Conservation (phyloP, 2,888 invertebrate species). For the Himalopsyche kuldschensis region DNA sequence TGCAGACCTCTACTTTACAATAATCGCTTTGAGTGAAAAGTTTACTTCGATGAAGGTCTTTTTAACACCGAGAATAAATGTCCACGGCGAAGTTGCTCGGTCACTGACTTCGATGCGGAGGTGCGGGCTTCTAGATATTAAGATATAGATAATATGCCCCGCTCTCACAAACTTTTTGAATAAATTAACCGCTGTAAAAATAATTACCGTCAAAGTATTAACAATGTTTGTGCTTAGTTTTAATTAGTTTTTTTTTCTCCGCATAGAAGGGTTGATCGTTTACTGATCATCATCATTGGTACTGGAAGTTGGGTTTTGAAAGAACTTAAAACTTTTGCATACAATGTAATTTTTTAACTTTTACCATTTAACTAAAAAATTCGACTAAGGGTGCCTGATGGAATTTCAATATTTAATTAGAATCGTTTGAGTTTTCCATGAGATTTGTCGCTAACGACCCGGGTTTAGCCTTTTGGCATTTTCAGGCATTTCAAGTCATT, state of each 20-base stretch:
- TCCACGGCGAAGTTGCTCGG: background rate
- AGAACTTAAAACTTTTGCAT: too few species aligned
- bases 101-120: background rate
- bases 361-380: too few species aligned
- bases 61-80: background rate
- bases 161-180: background rate
- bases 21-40: background rate
- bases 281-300: too few species aligned
- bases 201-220: background rate
- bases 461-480: too few species aligned
- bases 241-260: background rate
- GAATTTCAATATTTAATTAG: too few species aligned
- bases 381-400: too few species aligned
- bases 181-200: background rate
- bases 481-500: too few species aligned
- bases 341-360: too few species aligned
- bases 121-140: background rate
- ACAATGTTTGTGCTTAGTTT: background rate
- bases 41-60: background rate
- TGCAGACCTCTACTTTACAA: too few species aligned
- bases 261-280: background rate
- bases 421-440: too few species aligned
- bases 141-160: background rate
- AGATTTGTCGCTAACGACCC: too few species aligned
- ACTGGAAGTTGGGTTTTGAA: too few species aligned